phyloP scores from a whole-genome alignment of 2,888 invertebrate species.

The Metopia argyrocephala region DNA sequence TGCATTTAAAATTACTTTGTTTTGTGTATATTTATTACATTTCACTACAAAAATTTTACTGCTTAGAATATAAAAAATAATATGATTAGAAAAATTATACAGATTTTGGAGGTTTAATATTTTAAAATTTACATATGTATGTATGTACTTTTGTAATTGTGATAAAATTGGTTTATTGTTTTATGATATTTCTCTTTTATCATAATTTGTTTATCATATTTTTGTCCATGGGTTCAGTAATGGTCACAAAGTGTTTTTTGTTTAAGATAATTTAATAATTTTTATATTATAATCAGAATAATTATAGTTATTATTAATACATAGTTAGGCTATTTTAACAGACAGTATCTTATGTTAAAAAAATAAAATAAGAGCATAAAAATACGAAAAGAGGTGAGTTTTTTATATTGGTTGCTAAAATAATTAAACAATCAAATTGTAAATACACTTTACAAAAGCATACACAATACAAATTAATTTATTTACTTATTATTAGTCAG shows the following conservation, averaged over 20 bases:
- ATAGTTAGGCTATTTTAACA: constrained; percentile 29
- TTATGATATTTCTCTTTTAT: constrained; percentile 4
- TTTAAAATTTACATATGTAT: constrained; percentile 40
- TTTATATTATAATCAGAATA: constrained; percentile 19
- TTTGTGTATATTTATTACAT: constrained; percentile 58
- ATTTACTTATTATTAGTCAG: no score
- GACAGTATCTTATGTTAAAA: constrained; percentile 13
- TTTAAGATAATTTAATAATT: constrained; percentile 25
- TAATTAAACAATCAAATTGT: background rate
- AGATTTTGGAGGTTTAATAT: constrained; percentile 24
- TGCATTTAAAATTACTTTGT: constrained; percentile 18
- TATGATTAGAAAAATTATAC: constrained; percentile 26
- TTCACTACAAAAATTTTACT: constrained; percentile 51
- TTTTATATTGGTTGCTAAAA: background rate
- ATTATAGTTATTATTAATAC: constrained; percentile 26
- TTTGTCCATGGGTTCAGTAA: constrained; percentile 5
- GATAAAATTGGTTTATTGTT: constrained; percentile 47
- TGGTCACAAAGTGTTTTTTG: constrained; percentile 24
- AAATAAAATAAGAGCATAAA: background rate
- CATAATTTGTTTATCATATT: background rate
- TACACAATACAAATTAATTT: constrained; percentile 5
- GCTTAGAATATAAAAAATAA: constrained; percentile 35
- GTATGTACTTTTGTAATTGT: constrained; percentile 18
- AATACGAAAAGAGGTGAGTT: background rate
- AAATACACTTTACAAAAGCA: constrained; percentile 14